phyloP scores from a whole-genome alignment of 2,113 vertebrate genomes.

The Brachyhypopomus gauderio region DNA sequence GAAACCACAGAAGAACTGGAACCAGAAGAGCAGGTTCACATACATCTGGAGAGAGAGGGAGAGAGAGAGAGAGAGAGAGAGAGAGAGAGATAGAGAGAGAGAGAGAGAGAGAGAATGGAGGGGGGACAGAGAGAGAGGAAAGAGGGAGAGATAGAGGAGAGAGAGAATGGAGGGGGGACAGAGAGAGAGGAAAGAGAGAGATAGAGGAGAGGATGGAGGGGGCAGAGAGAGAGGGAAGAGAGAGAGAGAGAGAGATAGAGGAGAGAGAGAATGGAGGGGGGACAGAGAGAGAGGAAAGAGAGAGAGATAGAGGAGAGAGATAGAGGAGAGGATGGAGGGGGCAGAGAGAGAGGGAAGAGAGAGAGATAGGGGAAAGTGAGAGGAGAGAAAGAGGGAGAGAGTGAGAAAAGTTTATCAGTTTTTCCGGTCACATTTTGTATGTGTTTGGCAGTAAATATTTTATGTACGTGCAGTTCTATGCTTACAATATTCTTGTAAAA shows the following conservation, averaged over 20 bases:
- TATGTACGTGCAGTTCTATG: slow-evolving; percentile 62
- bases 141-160: slow-evolving; percentile 5
- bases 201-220: too few relatives aligned
- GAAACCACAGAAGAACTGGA: slow-evolving; percentile 98
- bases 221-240: too few relatives aligned
- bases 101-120: too few relatives aligned
- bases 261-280: slow-evolving; percentile 42
- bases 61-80: too few relatives aligned
- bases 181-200: not conserved
- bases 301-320: not conserved
- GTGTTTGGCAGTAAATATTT: slow-evolving; percentile 67
- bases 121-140: too few relatives aligned
- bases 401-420: too few relatives aligned
- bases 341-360: too few relatives aligned
- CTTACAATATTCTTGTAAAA: slow-evolving; percentile 99
- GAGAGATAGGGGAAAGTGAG: slow-evolving; percentile 24
- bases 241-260: too few relatives aligned
- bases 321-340: too few relatives aligned
- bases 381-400: not conserved
- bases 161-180: too few relatives aligned
- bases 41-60: slow-evolving; percentile 84
- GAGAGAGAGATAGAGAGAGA: not conserved
- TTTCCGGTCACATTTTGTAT: not conserved
- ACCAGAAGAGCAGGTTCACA: slow-evolving; percentile 96
- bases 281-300: slow-evolving; percentile 26